phyloP scores from a whole-genome alignment of 30 jellyfish, hydroid and myxozoan species.

The Hydractinia echinata region DNA sequence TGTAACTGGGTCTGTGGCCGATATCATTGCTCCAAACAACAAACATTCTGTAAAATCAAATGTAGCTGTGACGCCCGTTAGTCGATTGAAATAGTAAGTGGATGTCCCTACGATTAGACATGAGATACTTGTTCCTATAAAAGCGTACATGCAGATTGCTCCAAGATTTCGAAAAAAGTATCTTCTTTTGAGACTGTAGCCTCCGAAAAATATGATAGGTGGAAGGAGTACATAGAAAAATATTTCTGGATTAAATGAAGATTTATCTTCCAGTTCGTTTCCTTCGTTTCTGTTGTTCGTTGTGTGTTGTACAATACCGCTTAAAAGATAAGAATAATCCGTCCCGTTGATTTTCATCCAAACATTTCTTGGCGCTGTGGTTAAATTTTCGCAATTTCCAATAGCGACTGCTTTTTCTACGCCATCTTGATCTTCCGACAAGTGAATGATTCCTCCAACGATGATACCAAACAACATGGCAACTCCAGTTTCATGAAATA shows the following conservation, averaged over 20 bases:
- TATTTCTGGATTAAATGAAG: conserved; percentile 98
- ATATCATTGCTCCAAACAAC: conserved; percentile 98
- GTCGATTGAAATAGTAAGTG: conserved; percentile 68
- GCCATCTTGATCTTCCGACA: conserved; percentile 84
- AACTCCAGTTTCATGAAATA: conserved; percentile 98
- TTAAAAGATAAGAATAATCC: conserved; percentile 74
- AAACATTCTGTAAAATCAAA: conserved; percentile 96
- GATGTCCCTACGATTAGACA: conserved; percentile 91
- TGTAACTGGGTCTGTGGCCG: conserved; percentile 99
- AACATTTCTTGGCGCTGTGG: conserved; percentile 93
- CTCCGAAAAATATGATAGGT: conserved; percentile 96
- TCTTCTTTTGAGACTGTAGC: conserved; percentile 88
- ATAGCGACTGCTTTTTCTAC: conserved; percentile 83
- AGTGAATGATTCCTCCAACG: conserved; percentile 95
- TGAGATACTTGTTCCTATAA: conserved; percentile 90
- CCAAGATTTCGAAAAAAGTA: conserved; percentile 97
- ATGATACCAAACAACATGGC: conserved; percentile 98
- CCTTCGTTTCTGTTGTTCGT: conserved; percentile 60
- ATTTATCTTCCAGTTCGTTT: conserved; percentile 93
- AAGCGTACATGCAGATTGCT: conserved; percentile 97
- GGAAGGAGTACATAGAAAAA: conserved; percentile 96
- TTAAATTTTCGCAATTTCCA: conserved; percentile 80
- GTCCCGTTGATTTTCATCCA: conserved; percentile 97
- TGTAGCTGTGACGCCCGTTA: conserved; percentile 86
- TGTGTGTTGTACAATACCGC: conserved; percentile 93